A percentile compares a stretch with the other conserved stretches of the same genome.
Conservation (phyloP, 2,797 vertebrate species). For the Manis pentadactyla region DNA sequence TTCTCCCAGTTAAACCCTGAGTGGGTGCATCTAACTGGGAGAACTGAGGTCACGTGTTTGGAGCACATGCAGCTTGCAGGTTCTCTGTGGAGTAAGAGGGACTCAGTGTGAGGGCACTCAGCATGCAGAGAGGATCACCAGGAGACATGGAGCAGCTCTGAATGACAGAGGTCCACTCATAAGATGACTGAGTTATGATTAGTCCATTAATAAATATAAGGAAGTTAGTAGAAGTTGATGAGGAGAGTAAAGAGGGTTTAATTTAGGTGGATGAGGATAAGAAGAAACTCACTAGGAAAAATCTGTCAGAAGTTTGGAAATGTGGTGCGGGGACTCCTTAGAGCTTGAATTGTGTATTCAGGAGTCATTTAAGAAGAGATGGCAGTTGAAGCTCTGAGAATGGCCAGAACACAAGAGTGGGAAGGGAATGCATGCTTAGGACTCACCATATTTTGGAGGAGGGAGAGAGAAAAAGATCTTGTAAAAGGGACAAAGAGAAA, state of each 20-base stretch:
- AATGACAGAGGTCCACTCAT: background rate
- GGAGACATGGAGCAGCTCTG: background rate
- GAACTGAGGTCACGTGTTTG: background rate
- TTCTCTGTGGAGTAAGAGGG: background rate
- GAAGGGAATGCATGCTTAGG: background rate
- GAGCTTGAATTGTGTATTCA: background rate
- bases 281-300: background rate
- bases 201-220: background rate
- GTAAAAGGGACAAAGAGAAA: background rate
- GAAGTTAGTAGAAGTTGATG: background rate
- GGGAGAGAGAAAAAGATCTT: background rate
- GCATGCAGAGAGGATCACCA: background rate
- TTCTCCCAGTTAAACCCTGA: background rate
- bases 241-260: background rate
- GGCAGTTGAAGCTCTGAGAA: background rate
- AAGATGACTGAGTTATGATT: background rate
- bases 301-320: background rate
- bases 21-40: background rate
- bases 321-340: no score
- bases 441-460: background rate
- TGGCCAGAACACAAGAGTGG: background rate
- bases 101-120: background rate
- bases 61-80: background rate
- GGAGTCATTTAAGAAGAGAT: background rate
- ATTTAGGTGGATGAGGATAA: background rate